Conservation (phyloP, 2,113 vertebrate genomes). For the Ptychochromis oligacanthus region DNA sequence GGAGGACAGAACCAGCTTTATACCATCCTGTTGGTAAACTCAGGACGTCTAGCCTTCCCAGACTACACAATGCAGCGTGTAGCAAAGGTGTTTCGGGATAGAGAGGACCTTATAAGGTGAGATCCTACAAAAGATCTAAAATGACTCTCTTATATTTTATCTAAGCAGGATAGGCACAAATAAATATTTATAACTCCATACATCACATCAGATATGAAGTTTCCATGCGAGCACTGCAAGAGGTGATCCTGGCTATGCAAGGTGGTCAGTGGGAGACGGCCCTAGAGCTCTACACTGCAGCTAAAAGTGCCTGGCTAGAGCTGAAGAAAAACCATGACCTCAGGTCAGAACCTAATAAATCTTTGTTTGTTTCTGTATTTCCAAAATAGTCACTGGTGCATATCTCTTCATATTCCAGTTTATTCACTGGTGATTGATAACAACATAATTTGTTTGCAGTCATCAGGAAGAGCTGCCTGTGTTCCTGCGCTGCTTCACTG, state of each 20-base stretch:
- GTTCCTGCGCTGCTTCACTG: conserved; percentile 89
- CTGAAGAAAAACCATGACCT: conserved; percentile 80
- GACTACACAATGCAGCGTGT: conserved; percentile 83
- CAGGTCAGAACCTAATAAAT: conserved; percentile 78
- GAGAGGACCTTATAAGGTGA: conserved; percentile 92
- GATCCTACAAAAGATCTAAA: not conserved
- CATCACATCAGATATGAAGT: conserved; percentile 83
- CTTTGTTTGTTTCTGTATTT: not conserved
- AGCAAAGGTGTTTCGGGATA: conserved; percentile 86
- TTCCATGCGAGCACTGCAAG: conserved; percentile 82
- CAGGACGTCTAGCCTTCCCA: conserved; percentile 88
- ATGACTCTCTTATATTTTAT: not conserved
- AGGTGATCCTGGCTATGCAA: conserved; percentile 84
- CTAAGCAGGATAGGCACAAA: not conserved
- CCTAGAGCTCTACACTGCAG: conserved; percentile 77
- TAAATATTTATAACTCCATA: not conserved
- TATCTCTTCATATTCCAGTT: too few species aligned
- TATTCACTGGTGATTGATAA: not conserved
- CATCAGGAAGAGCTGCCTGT: conserved; percentile 84
- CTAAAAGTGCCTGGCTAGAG: conserved; percentile 82
- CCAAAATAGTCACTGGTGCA: not conserved
- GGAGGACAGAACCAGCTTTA: conserved; percentile 90
- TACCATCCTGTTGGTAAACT: conserved; percentile 88
- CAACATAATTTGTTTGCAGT: conserved; percentile 68
- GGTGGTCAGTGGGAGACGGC: conserved; percentile 88